Base-by-base conservation (phyloP, 2,113 vertebrate genomes). In the Scolopax mira region DNA sequence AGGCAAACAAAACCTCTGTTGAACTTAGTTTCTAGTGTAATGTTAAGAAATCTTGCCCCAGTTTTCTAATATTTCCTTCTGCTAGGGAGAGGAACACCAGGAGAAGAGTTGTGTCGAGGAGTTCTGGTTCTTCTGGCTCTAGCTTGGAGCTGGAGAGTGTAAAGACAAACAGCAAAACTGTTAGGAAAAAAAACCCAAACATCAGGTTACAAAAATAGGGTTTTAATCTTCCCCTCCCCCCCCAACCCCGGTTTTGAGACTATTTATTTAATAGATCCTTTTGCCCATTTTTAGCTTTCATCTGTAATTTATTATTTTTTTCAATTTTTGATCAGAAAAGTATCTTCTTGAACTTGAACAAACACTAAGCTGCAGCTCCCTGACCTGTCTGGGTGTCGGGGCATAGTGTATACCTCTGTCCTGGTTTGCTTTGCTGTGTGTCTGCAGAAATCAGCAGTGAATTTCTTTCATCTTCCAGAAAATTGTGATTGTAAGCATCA, bases 211-310 rank as follows among this genome's bases (percentile, higher is more conserved):
- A 65, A 69, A 95, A 86, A 0, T 8, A 35, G 64, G 6, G 10
- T 64, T 96, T 88, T 72, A 79, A 48, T 95, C 5, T 75, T 31
- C 18, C 11, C 6, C 7, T 31, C 31, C 18, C 13, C 31, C 19
- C n/a, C n/a, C n/a, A n/a, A n/a, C 10, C 21, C 21, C 3, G 21
- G 46, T 46, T 69, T 84, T 71, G 41, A 11, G 10, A 44, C 14
- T 86, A 41, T 89, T 91, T 95, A 60, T 83, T 86, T 92, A 91
- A 39, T 41, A n/a, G 25, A 87, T 77, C 16, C 30, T 55, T 94
- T 92, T 85, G 13, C n/a, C 19, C 3, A 2, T 58, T 77, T 91
- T 89, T 83, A 73, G 37, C 39, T 88, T 85, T 93, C 87, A 75
- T 75, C 35, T 88, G 74, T 66, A 23, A 25, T 82, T 62, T 83